These are phyloP conservation scores for Erpornis zantholeuca DNA, from an alignment of 2,113 vertebrate species.

Conservation along the genomic window DNA sequence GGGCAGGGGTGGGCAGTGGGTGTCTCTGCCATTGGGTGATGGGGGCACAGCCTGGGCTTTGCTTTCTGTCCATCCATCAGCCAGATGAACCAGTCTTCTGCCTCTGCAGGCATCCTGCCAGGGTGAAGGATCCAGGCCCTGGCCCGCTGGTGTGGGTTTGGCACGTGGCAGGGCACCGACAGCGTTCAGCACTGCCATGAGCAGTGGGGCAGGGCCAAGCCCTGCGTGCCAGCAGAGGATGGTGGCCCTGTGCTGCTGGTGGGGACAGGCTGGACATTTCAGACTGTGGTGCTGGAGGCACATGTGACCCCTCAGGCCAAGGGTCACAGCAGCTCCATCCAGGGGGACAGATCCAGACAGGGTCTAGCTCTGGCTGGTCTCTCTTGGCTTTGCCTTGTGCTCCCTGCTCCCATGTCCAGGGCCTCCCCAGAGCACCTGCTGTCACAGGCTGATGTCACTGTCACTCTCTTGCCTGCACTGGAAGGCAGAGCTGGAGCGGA, in stretches of 20 bases:
- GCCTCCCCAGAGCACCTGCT: neutral
- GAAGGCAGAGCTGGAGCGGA: neutral
- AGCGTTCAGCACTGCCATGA: neutral
- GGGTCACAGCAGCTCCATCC: neutral
- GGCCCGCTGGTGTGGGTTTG: neutral
- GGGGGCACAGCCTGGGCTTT: neutral
- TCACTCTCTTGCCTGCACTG: neutral
- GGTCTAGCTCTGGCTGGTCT: neutral
- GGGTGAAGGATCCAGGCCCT: neutral
- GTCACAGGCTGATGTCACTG: neutral
- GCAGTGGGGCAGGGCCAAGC: neutral
- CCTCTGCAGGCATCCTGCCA: neutral
- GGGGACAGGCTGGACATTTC: neutral
- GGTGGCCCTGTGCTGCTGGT: neutral
- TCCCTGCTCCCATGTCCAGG: rapidly evolving
- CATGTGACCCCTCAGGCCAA: rapidly evolving
- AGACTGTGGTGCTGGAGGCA: neutral
- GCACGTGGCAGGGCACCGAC: rapidly evolving
- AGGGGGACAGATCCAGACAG: rapidly evolving
- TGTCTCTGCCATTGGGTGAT: neutral
- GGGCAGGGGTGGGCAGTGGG: neutral
- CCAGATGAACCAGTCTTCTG: rapidly evolving
- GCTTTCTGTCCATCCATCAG: neutral
- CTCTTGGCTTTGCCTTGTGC: neutral
- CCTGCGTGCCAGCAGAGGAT: neutral